Percentiles rank a stretch among this genome's conserved stretches.
Conservation (phyloP, 1,140 invertebrate genomes). For the Danaus melanippus region DNA sequence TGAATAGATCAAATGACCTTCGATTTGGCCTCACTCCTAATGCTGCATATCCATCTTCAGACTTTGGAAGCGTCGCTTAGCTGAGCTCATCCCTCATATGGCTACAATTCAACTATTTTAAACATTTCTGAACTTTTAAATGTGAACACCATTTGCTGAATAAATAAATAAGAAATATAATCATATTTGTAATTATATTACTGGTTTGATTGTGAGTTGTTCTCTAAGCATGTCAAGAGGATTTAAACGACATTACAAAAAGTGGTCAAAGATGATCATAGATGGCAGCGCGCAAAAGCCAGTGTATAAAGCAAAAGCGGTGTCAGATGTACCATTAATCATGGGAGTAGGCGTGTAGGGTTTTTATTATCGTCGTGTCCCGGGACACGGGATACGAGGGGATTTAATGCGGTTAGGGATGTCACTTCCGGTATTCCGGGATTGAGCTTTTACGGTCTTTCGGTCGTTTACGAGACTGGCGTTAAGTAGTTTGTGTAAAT, state of each 20-base stretch:
- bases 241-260: not conserved
- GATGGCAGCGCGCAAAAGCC: constrained; percentile 4
- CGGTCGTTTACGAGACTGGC: not conserved
- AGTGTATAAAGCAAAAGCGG: constrained; percentile 4
- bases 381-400: constrained; percentile 8
- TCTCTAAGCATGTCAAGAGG: no score
- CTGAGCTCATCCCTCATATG: no score
- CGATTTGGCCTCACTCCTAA: constrained; percentile 10
- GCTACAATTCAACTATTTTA: no score
- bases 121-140: no score
- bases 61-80: constrained; percentile 7
- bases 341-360: constrained; percentile 14
- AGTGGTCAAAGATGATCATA: constrained; percentile 7
- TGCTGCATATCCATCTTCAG: constrained; percentile 16
- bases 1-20: constrained; percentile 11
- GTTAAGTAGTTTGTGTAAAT: no score
- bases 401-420: constrained; percentile 11
- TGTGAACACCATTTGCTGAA: no score
- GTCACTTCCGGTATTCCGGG: constrained; percentile 6
- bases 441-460: constrained; percentile 7
- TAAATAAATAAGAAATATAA: no score
- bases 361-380: constrained; percentile 19
- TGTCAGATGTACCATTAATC: constrained; percentile 19
- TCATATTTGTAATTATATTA: no score
- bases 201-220: no score